Conservation (phyloP, 2,113 vertebrate species). For the Catagonus wagneri region DNA sequence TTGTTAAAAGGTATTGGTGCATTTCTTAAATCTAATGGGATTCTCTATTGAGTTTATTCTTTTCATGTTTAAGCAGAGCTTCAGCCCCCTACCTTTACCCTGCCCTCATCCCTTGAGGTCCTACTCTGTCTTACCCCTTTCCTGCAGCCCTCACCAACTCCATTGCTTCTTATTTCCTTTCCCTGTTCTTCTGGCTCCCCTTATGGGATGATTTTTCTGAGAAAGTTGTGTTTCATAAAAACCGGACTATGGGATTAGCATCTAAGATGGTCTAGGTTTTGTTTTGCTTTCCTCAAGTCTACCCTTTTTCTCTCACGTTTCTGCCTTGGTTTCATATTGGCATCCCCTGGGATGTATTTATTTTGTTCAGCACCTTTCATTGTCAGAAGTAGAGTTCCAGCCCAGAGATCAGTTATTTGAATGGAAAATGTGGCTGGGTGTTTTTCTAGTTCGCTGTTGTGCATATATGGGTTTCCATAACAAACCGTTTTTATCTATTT, state of each 20-base stretch:
- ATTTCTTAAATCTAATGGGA: not conserved
- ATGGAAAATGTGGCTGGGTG: constrained; percentile 77
- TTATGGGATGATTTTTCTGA: constrained; percentile 4
- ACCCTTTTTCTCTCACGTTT: not conserved
- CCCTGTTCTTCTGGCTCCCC: not conserved
- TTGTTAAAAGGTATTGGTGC: constrained; percentile 28
- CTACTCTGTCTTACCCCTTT: not conserved
- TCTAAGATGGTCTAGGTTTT: not conserved
- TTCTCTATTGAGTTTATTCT: constrained; percentile 39
- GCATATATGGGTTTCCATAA: constrained; percentile 76
- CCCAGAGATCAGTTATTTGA: constrained; percentile 75
- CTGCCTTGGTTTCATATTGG: not conserved
- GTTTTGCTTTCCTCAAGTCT: not conserved
- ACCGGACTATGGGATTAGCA: not conserved
- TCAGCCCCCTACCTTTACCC: not conserved
- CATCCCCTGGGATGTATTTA: not conserved
- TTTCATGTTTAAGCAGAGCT: not conserved
- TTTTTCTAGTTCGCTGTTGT: constrained; percentile 84
- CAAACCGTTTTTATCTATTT: constrained; percentile 10
- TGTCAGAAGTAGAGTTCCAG: constrained; percentile 71
- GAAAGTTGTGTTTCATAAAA: constrained; percentile 26
- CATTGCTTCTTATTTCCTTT: not conserved
- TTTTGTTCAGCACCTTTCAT: not conserved
- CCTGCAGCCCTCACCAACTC: not conserved
- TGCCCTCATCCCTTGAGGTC: not conserved